Base-by-base conservation (phyloP, 2,113 vertebrate species). In the Vombatus ursinus region DNA sequence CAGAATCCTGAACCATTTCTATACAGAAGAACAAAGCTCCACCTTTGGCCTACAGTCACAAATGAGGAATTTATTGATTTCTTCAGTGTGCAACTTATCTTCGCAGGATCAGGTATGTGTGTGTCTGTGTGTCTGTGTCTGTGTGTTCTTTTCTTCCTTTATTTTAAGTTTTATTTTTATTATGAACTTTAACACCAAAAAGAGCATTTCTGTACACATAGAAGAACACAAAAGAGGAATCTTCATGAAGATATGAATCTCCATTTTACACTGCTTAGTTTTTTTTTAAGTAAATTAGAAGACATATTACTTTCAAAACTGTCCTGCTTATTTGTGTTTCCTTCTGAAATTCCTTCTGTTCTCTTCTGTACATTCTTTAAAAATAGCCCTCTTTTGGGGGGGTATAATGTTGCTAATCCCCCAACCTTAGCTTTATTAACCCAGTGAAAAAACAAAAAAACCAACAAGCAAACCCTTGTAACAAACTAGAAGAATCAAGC, bases 61-160 rank as follows among this genome's bases (percentile, higher is more conserved):
- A 90, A 96, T 98, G 31, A 99, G 98, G 91, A 98, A 97, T 8
- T 90, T 95, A 31, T 97, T 99, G 3, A 98, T 99, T 95, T 96
- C 97, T 91, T 97, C 97, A 0, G 31, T 97, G 1, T 99, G 98
- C 95, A 92, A 96, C 3, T 95, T 99, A 0, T 47, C 98, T 37
- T 92, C 96, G 92, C 91, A 37, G 14, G 97, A 98, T 57, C 98
- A 99, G 99, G 99, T 99, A 97, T 53, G 5, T 53, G 50, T 51
- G 1, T 24, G 22, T 54, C n/a, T 44, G 1, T 22, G 54, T n/a
- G 3, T 26, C 3, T 50, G 31, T 3, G 48, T 10, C 11, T 16
- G 2, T 0, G 10, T 26, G 3, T 84, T 84, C 19, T 84, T 84
- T 22, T 23, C 57, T 9, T 25, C 1, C 3, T 44, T 84, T 19